Evolutionary conservation across 2,113 vertebrate species (phyloP).

Genomic region (Phyllopteryx taeniolatus): DNA sequence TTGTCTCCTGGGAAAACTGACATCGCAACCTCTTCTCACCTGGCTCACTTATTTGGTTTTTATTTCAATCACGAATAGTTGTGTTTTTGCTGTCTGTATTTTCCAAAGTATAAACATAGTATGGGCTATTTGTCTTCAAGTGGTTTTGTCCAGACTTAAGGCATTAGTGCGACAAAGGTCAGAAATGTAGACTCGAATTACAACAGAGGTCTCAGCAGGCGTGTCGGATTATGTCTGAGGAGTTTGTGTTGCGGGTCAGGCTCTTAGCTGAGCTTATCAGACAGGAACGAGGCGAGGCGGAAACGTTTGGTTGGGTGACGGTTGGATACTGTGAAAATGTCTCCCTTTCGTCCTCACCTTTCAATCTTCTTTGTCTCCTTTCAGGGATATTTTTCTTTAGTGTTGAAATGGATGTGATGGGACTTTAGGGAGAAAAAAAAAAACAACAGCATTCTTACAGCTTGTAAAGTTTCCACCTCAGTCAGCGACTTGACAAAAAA

Average conservation of each 20-base stretch:
- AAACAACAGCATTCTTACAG: background rate
- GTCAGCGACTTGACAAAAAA: background rate
- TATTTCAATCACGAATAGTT: background rate
- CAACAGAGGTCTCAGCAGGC: slow-evolving; percentile 41
- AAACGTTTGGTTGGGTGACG: background rate
- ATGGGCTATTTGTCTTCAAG: background rate
- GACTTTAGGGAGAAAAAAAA: background rate
- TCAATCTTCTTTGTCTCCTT: slow-evolving; percentile 1
- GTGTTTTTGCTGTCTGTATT: slow-evolving; percentile 5
- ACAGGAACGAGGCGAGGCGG: slow-evolving; percentile 32
- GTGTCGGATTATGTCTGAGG: slow-evolving; percentile 29
- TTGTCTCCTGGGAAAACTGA: background rate
- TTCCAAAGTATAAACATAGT: slow-evolving; percentile 1
- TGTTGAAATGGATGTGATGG: background rate
- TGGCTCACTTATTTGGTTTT: background rate
- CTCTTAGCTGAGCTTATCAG: slow-evolving; percentile 41
- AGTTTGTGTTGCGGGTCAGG: slow-evolving; percentile 15
- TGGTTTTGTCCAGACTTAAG: slow-evolving; percentile 35
- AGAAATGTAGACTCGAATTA: slow-evolving; percentile 34
- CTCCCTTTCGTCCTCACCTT: slow-evolving; percentile 14
- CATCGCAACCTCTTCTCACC: background rate
- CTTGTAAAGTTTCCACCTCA: background rate
- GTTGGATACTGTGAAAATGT: background rate
- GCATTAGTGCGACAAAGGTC: slow-evolving; percentile 53
- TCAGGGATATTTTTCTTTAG: background rate